Percentiles rank a stretch among this genome's conserved stretches.
These are phyloP conservation scores for Misgurnus anguillicaudatus DNA, from an alignment of 2,113 vertebrate genomes.

Conservation along the genomic window DNA sequence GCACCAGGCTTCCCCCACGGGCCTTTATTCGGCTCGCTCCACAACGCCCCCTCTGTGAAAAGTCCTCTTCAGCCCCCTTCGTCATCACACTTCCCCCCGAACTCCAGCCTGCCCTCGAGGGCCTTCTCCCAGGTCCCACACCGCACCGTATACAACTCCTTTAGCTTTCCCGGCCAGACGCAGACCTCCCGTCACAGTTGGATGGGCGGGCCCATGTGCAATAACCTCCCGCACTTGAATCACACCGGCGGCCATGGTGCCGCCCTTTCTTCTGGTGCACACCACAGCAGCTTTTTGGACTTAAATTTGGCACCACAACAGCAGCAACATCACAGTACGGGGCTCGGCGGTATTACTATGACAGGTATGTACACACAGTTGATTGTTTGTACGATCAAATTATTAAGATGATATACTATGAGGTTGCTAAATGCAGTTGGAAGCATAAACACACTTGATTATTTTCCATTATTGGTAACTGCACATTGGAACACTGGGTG, in stretches of 20 bases:
- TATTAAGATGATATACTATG: too few species aligned
- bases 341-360: constrained; percentile 88
- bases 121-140: constrained; percentile 84
- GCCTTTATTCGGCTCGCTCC: constrained; percentile 71
- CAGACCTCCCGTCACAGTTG: constrained; percentile 85
- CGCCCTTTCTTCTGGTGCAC: constrained; percentile 80
- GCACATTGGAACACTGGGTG: constrained; percentile 36
- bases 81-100: constrained; percentile 75
- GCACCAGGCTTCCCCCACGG: constrained; percentile 49
- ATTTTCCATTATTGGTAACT: background rate
- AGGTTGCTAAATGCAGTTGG: background rate
- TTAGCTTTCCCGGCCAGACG: constrained; percentile 85
- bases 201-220: constrained; percentile 83
- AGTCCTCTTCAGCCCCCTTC: constrained; percentile 33
- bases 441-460: too few species aligned
- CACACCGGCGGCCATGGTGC: constrained; percentile 61
- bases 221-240: constrained; percentile 81
- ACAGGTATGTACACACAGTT: constrained; percentile 79
- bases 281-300: constrained; percentile 91
- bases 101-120: constrained; percentile 77
- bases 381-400: too few species aligned
- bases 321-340: constrained; percentile 86
- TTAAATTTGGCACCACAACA: constrained; percentile 86
- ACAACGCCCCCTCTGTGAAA: constrained; percentile 61
- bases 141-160: constrained; percentile 86